phyloP scores from a whole-genome alignment of 2,113 vertebrate genomes.

The Aphyosemion australe region DNA sequence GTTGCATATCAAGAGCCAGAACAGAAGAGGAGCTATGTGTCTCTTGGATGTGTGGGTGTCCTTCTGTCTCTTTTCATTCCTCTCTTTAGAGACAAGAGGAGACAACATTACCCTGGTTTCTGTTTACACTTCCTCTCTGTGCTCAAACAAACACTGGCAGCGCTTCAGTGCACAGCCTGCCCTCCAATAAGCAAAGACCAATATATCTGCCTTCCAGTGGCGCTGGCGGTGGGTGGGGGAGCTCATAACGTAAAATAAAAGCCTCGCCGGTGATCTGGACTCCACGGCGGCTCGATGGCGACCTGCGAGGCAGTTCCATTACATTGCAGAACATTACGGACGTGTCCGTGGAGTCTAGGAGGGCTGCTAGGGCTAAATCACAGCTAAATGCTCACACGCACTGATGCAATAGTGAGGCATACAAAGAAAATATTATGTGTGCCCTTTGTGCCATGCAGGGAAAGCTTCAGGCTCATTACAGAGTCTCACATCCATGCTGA shows the following conservation, averaged over 20 bases:
- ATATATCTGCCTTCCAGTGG: constrained; percentile 30
- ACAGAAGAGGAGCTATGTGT: background rate
- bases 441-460: constrained; percentile 1
- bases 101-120: constrained; percentile 10
- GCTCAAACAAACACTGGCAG: constrained; percentile 25
- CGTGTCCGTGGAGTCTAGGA: constrained; percentile 5
- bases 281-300: background rate
- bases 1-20: background rate
- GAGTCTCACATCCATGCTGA: background rate
- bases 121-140: constrained; percentile 21
- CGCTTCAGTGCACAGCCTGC: background rate
- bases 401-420: constrained; percentile 18
- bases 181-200: constrained; percentile 38
- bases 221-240: constrained; percentile 5
- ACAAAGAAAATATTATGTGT: constrained; percentile 8
- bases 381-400: constrained; percentile 7
- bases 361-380: background rate
- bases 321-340: constrained; percentile 36
- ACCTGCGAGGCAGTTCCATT: constrained; percentile 19
- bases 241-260: constrained; percentile 49
- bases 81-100: constrained; percentile 4
- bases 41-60: constrained; percentile 18
- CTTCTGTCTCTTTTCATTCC: constrained; percentile 4
- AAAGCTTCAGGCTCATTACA: background rate
- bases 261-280: constrained; percentile 20